Evolutionary conservation across 2,113 vertebrate species (phyloP).

Genomic region (Asarcornis scutulata): DNA sequence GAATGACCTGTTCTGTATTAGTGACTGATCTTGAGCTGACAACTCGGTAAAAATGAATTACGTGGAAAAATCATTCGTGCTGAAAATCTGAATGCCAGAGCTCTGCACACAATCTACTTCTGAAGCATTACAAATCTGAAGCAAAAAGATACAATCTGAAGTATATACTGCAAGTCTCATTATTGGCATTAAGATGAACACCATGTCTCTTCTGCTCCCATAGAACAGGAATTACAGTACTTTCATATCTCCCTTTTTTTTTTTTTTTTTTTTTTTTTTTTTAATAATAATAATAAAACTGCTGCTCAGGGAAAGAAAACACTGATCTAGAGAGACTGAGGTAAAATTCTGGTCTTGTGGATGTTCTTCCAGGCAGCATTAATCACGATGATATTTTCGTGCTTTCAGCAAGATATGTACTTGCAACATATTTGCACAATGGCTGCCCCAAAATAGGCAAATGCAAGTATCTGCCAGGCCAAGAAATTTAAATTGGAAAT

Average conservation of each 20-base stretch:
- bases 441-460: neutral
- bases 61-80: neutral
- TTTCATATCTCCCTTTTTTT: neutral
- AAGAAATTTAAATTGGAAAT: neutral
- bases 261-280: too few species aligned
- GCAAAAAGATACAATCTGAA: neutral
- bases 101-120: neutral
- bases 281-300: too few species aligned
- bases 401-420: neutral
- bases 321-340: neutral
- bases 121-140: neutral
- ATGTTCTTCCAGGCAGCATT: neutral
- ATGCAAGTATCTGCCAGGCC: neutral
- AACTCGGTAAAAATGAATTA: neutral
- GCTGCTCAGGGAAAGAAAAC: neutral
- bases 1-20: neutral
- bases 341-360: neutral
- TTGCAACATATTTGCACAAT: neutral
- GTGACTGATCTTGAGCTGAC: neutral
- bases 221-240: neutral
- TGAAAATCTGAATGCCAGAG: conserved; percentile 1
- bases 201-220: neutral
- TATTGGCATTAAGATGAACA: neutral
- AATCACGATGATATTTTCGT: neutral
- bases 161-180: neutral